Evolutionary conservation across 2,888 invertebrate species (phyloP), one percentile per base, ranked within the genome.

Genomic region (Calliopum simillimum): DNA sequence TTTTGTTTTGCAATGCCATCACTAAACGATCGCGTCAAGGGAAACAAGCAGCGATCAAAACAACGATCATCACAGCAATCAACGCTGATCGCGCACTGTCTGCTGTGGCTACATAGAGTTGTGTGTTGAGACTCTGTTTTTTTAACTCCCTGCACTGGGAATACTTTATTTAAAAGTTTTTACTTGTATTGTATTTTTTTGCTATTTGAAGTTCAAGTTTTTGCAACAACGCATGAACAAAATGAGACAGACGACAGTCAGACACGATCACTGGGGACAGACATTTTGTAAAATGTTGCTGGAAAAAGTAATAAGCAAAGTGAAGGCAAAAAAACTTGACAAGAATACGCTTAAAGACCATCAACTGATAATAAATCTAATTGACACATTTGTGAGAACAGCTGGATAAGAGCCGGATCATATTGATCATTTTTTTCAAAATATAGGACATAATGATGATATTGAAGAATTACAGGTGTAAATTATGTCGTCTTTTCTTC

Each of bases 311-410:
- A 68, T 68, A 70, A 12, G 13, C 12, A 21, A 16, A 64, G 21
- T 51, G 23, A 61, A 67, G 68, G 46, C 58, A 47, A 44, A 19
- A n/a, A 25, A 16, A 63, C 43, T 56, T 62, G 62, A 69, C 55
- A 55, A 41, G 59, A 55, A 33, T 19, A 53, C 64, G 46, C 64
- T 64, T 69, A 69, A 69, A 69, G 56, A 69, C 62, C 78, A 77
- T 77, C 78, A 75, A 77, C 76, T 82, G 85, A 84, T 84, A 85
- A 84, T 84, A 84, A 84, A 84, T 84, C 84, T 84, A 85, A 84
- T 84, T 84, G 85, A 85, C 84, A 84, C 84, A 84, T 85, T 83
- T 83, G 81, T 80, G 77, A 73, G 73, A 33, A 33, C 72, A 66
- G 46, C 16, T 23, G 44, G 33, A 33, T 8, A 2, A 33, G 33